Base-by-base conservation (phyloP, 2,888 invertebrate genomes). In the Hydroisotoma schaefferi region DNA sequence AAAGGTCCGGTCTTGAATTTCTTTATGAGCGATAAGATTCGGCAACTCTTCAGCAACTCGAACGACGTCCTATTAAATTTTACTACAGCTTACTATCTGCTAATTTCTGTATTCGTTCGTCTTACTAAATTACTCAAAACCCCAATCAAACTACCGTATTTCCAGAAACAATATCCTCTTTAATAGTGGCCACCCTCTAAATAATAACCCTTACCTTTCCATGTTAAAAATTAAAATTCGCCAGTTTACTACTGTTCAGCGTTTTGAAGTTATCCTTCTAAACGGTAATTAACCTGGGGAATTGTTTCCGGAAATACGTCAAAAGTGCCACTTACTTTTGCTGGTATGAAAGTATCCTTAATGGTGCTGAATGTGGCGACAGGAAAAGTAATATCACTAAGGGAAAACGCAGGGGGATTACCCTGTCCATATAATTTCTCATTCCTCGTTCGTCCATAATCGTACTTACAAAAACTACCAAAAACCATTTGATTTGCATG, bases 371-470 rank as follows among this genome's bases (percentile, higher is more conserved):
- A 40, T 23, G 53, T 53, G 26, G 40, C 53, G 8, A 53, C 53
- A 4, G 53, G 53, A 26, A 40, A n/a, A 4, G 81, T 80, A 51
- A 87, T 82, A 58, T 81, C 81, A 12, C 79, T 76, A 10, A 87
- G 38, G 54, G 84, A 80, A 72, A 87, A 87, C 57, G 79, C 77
- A 0, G 87, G 87, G 0, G 87, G 86, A 0, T 71, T 71, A 0
- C 71, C 65, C 0, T 76, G 79, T 1, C 84, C 84, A 70, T 88
- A 88, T 61, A 79, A 74, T 52, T 75, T 74, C 33, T 81, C 62
- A 74, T 88, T 88, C 12, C 78, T 81, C 1, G 74, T 73, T 0
- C 74, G 53, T 0, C 88, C 89, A 71, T 85, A 88, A 75, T 90
- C 88, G 70, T 82, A 90, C 74, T 81, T 81, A 71, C 83, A 83